Evolutionary conservation across 2,113 vertebrate species (phyloP), one percentile per base, ranked within the genome.

Genomic region (Rhadina sibilatrix): DNA sequence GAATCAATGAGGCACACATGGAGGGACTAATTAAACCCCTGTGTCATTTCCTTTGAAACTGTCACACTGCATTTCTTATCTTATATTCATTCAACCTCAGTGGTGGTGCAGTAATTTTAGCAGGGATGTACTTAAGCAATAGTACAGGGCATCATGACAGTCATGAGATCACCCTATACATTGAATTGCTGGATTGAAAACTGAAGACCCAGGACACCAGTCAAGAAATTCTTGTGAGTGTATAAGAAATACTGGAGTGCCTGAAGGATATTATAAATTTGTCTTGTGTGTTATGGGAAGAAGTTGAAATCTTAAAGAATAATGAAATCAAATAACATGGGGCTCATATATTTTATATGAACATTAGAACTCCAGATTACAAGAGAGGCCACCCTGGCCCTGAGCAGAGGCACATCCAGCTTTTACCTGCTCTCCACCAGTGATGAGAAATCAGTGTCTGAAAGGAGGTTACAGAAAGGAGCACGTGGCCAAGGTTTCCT

Each of bases 21-120:
- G 94, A 97, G 82, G 93, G 70, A 90, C 95, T 98, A 98, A 97
- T 97, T 97, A 98, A 97, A 96, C 92, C 91, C 87, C 94, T 93
- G 83, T 96, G 95, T 94, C 81, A 91, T 96, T 97, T 98, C 94
- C 97, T 97, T 97, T 97, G 90, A 94, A 98, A 97, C 82, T 95
- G 96, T 96, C 97, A 97, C 91, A 93, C 87, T 96, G 79, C 91
- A 95, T 90, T 96, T 96, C 93, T 94, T 96, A 93, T 94, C 74
- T 65, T 96, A 87, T 96, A 93, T 97, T 96, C 88, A 85, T 96
- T 97, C 94, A 96, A 87, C 91, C 69, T 92, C 84, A 93, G 65
- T 89, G 82, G 95, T 72, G 71, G 76, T 56, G 89, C 14, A 38
- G 92, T 93, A 96, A 96, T 97, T 96, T 97, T 96, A 96, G 90